Evolutionary conservation across 2,797 vertebrate genomes (phyloP).

Genomic region (Myotis planiceps): DNA sequence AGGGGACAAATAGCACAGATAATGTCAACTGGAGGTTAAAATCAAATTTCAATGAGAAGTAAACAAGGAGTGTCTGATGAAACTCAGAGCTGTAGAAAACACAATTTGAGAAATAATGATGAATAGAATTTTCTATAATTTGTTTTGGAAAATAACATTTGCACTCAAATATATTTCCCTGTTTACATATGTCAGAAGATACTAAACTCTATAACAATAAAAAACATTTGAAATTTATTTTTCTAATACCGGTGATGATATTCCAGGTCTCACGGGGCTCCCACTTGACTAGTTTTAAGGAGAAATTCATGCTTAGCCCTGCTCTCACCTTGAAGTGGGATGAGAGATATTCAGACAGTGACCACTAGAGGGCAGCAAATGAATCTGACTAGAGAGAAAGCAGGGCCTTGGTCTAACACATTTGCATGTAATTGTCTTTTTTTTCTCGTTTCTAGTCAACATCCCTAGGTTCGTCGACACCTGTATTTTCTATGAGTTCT

Average conservation of each 20-base stretch:
- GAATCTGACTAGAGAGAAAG: not conserved
- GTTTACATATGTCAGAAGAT: not conserved
- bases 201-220: not conserved
- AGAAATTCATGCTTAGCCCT: not conserved
- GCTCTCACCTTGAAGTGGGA: not conserved
- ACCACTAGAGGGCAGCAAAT: constrained; percentile 2
- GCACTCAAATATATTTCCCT: not conserved
- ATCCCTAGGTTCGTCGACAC: constrained; percentile 84
- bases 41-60: not conserved
- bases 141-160: not conserved
- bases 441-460: constrained; percentile 86
- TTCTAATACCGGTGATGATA: not conserved
- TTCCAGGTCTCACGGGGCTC: not conserved
- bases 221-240: not conserved
- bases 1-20: not conserved
- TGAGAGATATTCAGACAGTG: not conserved
- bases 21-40: not conserved
- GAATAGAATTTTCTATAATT: not conserved
- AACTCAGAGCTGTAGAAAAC: not conserved
- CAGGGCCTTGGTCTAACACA: not conserved
- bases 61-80: not conserved
- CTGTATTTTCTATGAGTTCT: constrained; percentile 88
- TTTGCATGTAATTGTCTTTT: not conserved
- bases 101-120: not conserved
- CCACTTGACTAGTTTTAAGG: not conserved